Evolutionary conservation across 2,797 vertebrate genomes (phyloP), one percentile per base, ranked within the genome.

Genomic region (Otolemur crassicaudatus): DNA sequence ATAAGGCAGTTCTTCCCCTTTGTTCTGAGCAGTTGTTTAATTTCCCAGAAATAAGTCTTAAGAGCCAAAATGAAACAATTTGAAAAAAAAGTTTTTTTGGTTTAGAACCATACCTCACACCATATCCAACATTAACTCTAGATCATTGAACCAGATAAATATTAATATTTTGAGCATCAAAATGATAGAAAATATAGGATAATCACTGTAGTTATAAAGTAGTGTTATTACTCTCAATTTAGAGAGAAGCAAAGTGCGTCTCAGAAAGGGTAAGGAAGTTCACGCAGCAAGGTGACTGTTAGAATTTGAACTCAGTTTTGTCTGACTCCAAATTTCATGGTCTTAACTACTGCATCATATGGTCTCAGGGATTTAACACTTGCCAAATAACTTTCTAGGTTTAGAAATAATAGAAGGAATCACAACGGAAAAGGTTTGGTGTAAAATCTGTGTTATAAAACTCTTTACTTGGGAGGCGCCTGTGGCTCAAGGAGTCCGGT

Each of bases 321-420:
- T 49, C 43, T 43, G 31, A 63, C 80, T 60, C 3, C 34, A 46
- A 40, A 79, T 11, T 11, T 29, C 14, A 11, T 0, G 19, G 31
- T 56, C 65, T 53, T 82, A 72, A 72, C 46, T 43, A 83, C 49
- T 60, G 61, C 2, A 17, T 63, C 25, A n/a, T 11, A 53, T 19
- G 73, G 31, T 82, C 77, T 77, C 49, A 65, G 31, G 76, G 92
- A 87, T 79, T 82, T 53, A n/a, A 84, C 19, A 63, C 9, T 86
- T 93, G 34, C 3, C 46, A 83, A 23, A 91, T 49, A 63, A 65
- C 20, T 58, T 76, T 83, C 58, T 63, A 87, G 63, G 63, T 58
- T 88, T 53, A 83, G 76, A 94, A 87, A 82, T 37, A 82, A 82
- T 27, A 63, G 43, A 56, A 86, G 61, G 58, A 90, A 79, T 87